phyloP scores from a whole-genome alignment of 1,140 invertebrate genomes.

The Myzus persicae region DNA sequence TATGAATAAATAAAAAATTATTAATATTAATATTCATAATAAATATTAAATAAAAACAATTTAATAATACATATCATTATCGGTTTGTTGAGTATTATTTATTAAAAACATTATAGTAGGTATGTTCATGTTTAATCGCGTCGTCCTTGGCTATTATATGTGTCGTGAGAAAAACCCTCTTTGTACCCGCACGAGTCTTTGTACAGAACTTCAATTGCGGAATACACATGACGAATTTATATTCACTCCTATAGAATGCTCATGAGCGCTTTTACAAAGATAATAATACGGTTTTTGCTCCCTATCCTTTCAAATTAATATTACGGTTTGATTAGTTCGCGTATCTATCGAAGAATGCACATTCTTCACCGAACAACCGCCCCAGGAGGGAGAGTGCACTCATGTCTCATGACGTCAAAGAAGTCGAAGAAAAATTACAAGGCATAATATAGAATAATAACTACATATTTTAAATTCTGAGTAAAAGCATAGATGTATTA shows the following conservation, averaged over 20 bases:
- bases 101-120: background rate
- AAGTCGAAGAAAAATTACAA: background rate
- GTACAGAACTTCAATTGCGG: background rate
- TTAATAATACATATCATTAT: no score
- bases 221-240: constrained; percentile 41
- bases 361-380: constrained; percentile 18
- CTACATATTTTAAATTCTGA: background rate
- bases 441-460: background rate
- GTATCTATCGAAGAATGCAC: background rate
- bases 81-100: background rate
- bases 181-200: constrained; percentile 7
- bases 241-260: constrained; percentile 20
- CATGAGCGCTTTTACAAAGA: constrained; percentile 29
- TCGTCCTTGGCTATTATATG: constrained; percentile 7
- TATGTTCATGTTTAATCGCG: constrained; percentile 3
- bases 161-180: constrained; percentile 19
- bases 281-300: constrained; percentile 28
- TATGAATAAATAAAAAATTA: no score
- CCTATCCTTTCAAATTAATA: constrained; percentile 26
- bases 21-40: no score
- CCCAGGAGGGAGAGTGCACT: background rate
- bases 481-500: background rate
- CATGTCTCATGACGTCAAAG: background rate
- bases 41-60: no score
- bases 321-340: constrained; percentile 37